Evolutionary conservation across 2,113 vertebrate species (phyloP), one percentile per base, ranked within the genome.

Genomic region (Solea solea): DNA sequence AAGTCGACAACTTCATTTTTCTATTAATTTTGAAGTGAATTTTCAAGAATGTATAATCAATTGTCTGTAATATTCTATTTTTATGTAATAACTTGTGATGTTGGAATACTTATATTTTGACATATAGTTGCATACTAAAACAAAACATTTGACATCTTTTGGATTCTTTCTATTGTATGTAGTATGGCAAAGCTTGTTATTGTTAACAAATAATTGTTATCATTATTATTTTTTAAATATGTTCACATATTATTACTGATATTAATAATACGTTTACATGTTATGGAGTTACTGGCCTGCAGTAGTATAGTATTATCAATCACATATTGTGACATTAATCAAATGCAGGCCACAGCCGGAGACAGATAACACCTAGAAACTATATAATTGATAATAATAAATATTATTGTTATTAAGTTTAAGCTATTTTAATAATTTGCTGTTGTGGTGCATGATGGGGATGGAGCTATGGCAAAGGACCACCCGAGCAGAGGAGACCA

Each of bases 401-500:
- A n/a, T 34, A 34, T 34, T 34, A 34, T 34, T 34, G 5, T 34
- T 34, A 34, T 34, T 34, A 34, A 21, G 21, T 1, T 21, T 21
- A 21, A 21, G 21, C 21, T 21, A 21, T 21, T 21, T 21, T 21
- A 21, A 21, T 21, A 21, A 21, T 21, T 21, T 21, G 21, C 9
- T 69, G 64, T 15, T 14, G n/a, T 15, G 21, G 1, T 45, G 44
- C 6, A 44, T 6, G 21, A 21, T 21, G 21, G 21, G 12, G 53
- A 41, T 15, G 45, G 11, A 50, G 57, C 55, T 55, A 14, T 44
- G 13, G 52, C 50, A 75, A 80, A 69, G 64, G 85, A 90, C 86
- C 89, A 88, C 86, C 90, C 14, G 76, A 84, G 80, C 74, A 81
- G 72, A 62, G 59, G 51, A 64, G 61, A 27, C 56, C 77, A 5